Base-by-base conservation (phyloP, 2,113 vertebrate species). In the Leptocoma aspasia region DNA sequence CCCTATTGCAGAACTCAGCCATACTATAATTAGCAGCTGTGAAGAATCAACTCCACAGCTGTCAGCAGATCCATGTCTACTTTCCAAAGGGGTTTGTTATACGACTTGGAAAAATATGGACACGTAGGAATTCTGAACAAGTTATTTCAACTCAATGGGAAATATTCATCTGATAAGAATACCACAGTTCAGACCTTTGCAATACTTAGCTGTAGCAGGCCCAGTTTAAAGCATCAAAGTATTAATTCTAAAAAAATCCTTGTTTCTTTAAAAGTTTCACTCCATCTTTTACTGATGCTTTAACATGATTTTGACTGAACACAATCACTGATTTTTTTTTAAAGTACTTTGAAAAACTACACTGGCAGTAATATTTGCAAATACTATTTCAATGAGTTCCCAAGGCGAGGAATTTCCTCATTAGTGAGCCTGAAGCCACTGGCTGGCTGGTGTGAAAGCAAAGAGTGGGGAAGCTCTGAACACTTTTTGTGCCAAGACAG, bases 61-160 rank as follows among this genome's bases (percentile, higher is more conserved):
- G 81, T 88, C 89, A 94, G 86, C 81, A 94, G 65, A 94, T 76
- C 47, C 77, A 86, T 54, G 90, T 87, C 54, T 81, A 65, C 69
- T 68, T 85, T 95, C 72, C 71, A 94, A 77, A 86, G 50, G 56
- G 28, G 15, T 42, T 64, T 85, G 37, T 73, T 86, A 69, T 82
- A 86, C 3, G 13, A 45, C 89, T 64, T 91, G 83, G n/a, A 80
- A 82, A 86, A 93, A 92, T 57, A 90, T 0, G 2, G 75, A 86
- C 47, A 70, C 1, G 0, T 54, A 82, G 66, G 44, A 93, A 93
- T 90, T 77, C 66, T 37, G n/a, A 89, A 37, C 15, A 56, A 87
- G 47, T 81, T 68, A 83, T 77, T 92, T 86, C 27, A 92, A 27
- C 12, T 68, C 49, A 39, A 6, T 64, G 33, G 49, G 47, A 93